Evolutionary conservation across 37 sponge, comb jelly and placozoan species (phyloP), one percentile per base, ranked within the genome.

Genomic region (Chondrosia reniformis): DNA sequence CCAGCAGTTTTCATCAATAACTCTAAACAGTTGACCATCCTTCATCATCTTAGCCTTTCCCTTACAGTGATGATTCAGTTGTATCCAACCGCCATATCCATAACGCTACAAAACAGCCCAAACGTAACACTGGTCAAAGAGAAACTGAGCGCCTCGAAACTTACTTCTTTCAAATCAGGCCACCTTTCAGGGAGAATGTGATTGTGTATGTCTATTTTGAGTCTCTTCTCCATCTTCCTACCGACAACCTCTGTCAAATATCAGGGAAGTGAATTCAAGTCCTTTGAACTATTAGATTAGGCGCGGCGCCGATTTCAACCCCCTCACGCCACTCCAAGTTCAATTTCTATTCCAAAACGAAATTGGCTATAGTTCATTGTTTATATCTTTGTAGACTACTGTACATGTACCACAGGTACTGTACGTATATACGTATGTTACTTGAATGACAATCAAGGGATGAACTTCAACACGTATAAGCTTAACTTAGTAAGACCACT

Each of bases 61-160:
- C 69, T 87, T 81, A 67, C 95, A 91, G 81, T 95, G 91, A 37
- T 95, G 95, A 42, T 91, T 89, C 27, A 95, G 81, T 72, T 95
- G 95, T 2, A 95, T 80, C 95, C 95, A 95, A 8, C 95, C 95
- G 22, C 95, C 95, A 67, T 95, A 95, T 17, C 95, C 95, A 66
- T 91, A 95, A 3, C 86, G 66, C 93, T 92, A 38, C 40, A 40
- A 0, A 40, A 28, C 38, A 66, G 38, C 9, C 13, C 9, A 34
- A 61, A 22, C 8, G 63, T 25, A 61, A 8, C 8, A 28, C 63
- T 10, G 10, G 52, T 49, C 10, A 49, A 10, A 19, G 10, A 49
- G 52, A 49, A 49, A 49, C 52, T 49, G 15, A 19, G 15, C 10
- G 52, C 15, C 10, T 45, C 17, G 5, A 25, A 3, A 61, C 71